Base-by-base conservation (phyloP, 2,113 vertebrate species). In the Neolamprologus sp. region DNA sequence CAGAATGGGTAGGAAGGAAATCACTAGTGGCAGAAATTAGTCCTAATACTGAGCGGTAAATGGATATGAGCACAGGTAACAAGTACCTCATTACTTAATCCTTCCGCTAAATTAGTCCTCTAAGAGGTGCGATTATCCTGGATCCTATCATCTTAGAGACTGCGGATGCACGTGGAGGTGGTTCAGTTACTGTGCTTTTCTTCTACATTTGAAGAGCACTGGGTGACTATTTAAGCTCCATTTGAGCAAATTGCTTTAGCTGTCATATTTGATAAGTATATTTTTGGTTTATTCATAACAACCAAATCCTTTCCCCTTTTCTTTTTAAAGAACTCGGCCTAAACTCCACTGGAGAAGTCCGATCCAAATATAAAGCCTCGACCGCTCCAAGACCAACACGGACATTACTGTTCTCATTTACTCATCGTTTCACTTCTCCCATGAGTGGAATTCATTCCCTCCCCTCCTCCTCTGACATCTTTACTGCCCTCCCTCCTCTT, bases 351-450 rank as follows among this genome's bases (percentile, higher is more conserved):
- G 57, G 12, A 47, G 31, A 68, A 47, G 42, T 60, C 57, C 40
- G 26, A 23, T 9, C n/a, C 40, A 55, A 65, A 83, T 47, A 31
- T 31, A 71, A 78, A 83, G 42, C 57, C 45, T 17, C 14, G n/a
- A 65, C 19, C 1, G 9, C 71, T 88, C 81, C 84, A 28, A 73
- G 49, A 37, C 85, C 37, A 87, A 73, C 83, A 82, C 45, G 47
- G 85, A 42, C 47, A 80, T 86, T 82, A 37, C 45, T 71, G 89
- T 85, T 85, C 60, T 90, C 55, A 65, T 85, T 90, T 81, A 55
- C 65, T 87, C 45, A 60, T 84, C 55, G 5, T 84, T 80, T 87
- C 2, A 63, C 55, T 28, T 42, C 42, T 81, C 83, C 63, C 85
- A 75, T 78, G 75, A 40, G 51, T 57, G 8, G 12, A 75, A 78